Base-by-base conservation (phyloP, 2,797 vertebrate species). In the Apogon talboti region DNA sequence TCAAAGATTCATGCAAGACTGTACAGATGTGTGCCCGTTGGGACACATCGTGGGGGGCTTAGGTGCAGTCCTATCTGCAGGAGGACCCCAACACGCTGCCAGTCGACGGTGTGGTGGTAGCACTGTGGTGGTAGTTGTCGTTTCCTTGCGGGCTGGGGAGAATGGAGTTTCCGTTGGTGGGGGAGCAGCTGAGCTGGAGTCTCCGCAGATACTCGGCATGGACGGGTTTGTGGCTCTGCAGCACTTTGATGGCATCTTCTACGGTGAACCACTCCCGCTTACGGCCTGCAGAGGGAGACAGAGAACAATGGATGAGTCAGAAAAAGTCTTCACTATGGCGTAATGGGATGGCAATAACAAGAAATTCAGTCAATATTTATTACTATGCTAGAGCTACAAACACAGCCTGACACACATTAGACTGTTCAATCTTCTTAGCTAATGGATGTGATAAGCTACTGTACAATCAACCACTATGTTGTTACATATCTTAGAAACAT, bases 201-300 rank as follows among this genome's bases (percentile, higher is more conserved):
- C 95, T 95, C 91, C 96, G 94, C 91, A 99, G 93, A 84, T 99
- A 99, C 73, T 98, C 97, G 0, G 98, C 98, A 7, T 99, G 97
- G 67, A 98, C 96, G 0, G 98, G 98, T 85, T 99, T 99, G 93
- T 99, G 96, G 89, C 95, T 96, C 92, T 99, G 98, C 76, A 99
- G 95, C 62, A 98, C 94, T 90, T 95, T 96, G 89, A 99, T 98
- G 62, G 98, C 98, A 82, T 99, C 97, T 43, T 99, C 98, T 51
- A 99, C 94, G n/a, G 96, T 96, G 89, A 99, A 99, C 98, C 98
- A 99, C 74, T 98, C 96, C 89, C 98, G 95, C 89, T 98, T 99
- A 56, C 98, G 96, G 81, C 98, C 98, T 99, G 90, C 89, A 78
- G 89, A 67, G 69, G 87, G 88, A 83, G 84, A 84, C 87, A 84